Evolutionary conservation across 2,797 vertebrate genomes (phyloP), one percentile per base, ranked within the genome.

Genomic region (Anisognathus igniventris): DNA sequence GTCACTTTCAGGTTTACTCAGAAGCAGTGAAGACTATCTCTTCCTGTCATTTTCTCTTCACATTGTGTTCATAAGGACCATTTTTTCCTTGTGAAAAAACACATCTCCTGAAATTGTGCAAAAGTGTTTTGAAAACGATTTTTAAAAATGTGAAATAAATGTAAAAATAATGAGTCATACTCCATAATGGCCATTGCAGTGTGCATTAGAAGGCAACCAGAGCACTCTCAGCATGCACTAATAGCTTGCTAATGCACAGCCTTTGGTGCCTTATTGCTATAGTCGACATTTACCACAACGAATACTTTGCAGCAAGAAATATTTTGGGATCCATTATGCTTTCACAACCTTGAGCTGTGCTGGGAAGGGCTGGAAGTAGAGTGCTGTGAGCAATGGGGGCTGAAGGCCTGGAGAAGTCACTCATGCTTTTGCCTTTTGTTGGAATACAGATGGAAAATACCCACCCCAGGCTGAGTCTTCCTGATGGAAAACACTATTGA

Each of bases 161-260:
- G 91, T 95, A 92, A 95, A 96, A 93, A 89, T 91, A 96, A 93
- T 96, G 93, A 96, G 78, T 93, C 95, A 95, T 88, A 76, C 58
- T 90, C 92, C 1, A 9, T 96, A 96, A 96, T 91, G 87, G 95
- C 91, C 82, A 84, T 86, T 93, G 93, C 79, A 95, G 19, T 73
- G 80, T 83, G 81, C 88, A 90, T 96, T 94, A 96, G 94, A 92
- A 95, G 86, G 84, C 93, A 94, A 92, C 91, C 82, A 92, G 84
- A 95, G 95, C 86, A 95, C 93, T 95, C 84, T 93, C 95, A 90
- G 92, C 76, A 81, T 78, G 85, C 92, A 82, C 90, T 96, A 96
- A 95, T 95, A 92, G 96, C 95, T 87, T 85, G 50, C 93, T 91
- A 93, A 94, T 96, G 95, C 84, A 93, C 92, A 84, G 74, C 67